Percentiles rank a stretch among this genome's conserved stretches.
These are phyloP conservation scores for Phenganax stokvisi DNA, from an alignment of 92 coral and sea anemone species.

Conservation along the genomic window DNA sequence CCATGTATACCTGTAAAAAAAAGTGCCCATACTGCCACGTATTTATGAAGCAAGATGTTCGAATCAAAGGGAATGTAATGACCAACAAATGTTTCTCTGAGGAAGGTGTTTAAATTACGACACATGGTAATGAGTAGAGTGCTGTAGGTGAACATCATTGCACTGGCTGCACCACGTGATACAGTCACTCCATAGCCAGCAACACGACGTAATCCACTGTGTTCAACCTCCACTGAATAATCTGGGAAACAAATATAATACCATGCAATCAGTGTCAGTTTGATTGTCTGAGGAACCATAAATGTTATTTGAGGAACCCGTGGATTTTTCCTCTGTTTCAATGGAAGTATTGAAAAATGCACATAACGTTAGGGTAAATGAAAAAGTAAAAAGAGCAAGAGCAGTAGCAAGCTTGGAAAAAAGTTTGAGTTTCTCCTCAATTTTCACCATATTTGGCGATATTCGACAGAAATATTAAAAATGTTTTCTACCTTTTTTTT, in stretches of 20 bases:
- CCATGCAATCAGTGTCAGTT: too few species aligned
- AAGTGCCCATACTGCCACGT: slow-evolving; percentile 34
- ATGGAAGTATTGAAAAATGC: too few species aligned
- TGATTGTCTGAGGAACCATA: too few species aligned
- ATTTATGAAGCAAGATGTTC: slow-evolving; percentile 26
- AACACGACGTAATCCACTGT: slow-evolving; percentile 27
- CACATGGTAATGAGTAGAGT: slow-evolving; percentile 31
- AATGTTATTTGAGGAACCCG: too few species aligned
- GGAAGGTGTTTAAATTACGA: slow-evolving; percentile 27
- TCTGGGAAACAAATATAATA: neutral
- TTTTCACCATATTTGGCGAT: too few species aligned
- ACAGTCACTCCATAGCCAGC: slow-evolving; percentile 35
- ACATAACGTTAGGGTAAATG: too few species aligned
- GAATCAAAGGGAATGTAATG: slow-evolving; percentile 35
- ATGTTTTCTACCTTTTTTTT: too few species aligned
- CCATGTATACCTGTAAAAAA: slow-evolving; percentile 18
- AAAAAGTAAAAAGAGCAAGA: too few species aligned
- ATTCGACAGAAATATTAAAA: too few species aligned
- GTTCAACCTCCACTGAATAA: slow-evolving; percentile 25
- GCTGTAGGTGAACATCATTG: slow-evolving; percentile 33
- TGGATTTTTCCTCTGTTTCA: too few species aligned
- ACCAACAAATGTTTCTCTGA: slow-evolving; percentile 25
- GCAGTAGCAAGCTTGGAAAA: too few species aligned
- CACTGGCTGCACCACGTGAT: slow-evolving; percentile 29
- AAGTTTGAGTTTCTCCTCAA: too few species aligned